Conservation (phyloP, 2,113 vertebrate genomes). For the Hymenochirus boettgeri region DNA sequence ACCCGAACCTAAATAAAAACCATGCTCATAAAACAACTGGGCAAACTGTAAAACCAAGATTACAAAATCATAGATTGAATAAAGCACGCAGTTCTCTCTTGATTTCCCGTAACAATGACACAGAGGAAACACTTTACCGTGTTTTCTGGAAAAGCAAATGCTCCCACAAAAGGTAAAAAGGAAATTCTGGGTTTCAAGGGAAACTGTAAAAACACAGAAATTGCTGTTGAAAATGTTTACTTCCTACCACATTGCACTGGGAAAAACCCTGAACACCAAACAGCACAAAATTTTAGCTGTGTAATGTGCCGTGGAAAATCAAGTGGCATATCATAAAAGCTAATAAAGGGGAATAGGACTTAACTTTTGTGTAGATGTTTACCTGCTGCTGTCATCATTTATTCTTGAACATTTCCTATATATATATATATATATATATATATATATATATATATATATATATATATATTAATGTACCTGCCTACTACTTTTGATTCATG, state of each 20-base stretch:
- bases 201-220: slow-evolving; percentile 33
- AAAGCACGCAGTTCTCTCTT: slow-evolving; percentile 20
- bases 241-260: slow-evolving; percentile 39
- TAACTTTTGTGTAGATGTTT: no score
- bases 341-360: no score
- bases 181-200: slow-evolving; percentile 34
- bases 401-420: no score
- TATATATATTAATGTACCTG: no score
- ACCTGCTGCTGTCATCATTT: no score
- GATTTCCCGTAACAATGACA: slow-evolving; percentile 38
- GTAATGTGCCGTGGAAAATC: slow-evolving; percentile 12
- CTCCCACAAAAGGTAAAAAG: slow-evolving; percentile 38
- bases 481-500: no score
- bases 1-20: slow-evolving; percentile 11
- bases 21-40: slow-evolving; percentile 18
- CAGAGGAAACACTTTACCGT: slow-evolving; percentile 29
- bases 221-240: slow-evolving; percentile 25
- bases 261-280: neutral
- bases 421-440: no score
- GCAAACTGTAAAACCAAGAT: neutral
- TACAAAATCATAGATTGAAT: slow-evolving; percentile 29
- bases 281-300: slow-evolving; percentile 10
- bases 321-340: no score
- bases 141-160: slow-evolving; percentile 28
- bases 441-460: no score